These are phyloP conservation scores for Parapsyche elsis DNA, from an alignment of 1,140 invertebrate species.

Conservation along the genomic window DNA sequence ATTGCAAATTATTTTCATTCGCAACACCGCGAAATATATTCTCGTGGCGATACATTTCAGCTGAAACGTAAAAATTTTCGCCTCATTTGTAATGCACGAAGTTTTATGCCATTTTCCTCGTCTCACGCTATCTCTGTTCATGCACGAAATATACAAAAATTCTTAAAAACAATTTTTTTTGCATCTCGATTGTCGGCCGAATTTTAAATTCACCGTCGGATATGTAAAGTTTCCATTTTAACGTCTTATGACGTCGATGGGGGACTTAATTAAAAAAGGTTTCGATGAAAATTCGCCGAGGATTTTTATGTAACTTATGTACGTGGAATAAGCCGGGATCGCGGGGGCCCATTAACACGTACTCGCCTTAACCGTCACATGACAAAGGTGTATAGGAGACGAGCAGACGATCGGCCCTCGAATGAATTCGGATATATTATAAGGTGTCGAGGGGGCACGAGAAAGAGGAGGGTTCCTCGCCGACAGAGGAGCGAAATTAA, in stretches of 20 bases:
- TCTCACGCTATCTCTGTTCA: constrained; percentile 24
- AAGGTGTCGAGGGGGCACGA: background rate
- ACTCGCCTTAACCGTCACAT: no score
- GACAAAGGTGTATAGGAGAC: no score
- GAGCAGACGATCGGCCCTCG: background rate
- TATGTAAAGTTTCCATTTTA: no score
- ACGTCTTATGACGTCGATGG: no score
- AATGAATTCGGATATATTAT: constrained; percentile 9
- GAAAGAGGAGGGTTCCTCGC: background rate
- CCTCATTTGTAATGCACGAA: constrained; percentile 39
- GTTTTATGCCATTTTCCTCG: constrained; percentile 32
- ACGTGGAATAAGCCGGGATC: no score
- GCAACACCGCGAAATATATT: background rate
- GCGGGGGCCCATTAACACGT: no score
- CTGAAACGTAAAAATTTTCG: constrained; percentile 19
- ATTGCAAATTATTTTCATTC: constrained; percentile 25
- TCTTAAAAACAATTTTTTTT: no score
- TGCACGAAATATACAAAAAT: background rate
- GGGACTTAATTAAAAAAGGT: no score
- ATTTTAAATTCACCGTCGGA: no score
- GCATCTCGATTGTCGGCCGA: no score
- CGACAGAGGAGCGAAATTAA: constrained; percentile 41
- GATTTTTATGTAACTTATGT: no score
- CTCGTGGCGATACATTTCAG: background rate
- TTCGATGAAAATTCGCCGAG: no score